phyloP scores from a whole-genome alignment of 2,797 vertebrate genomes.

The Taeniopygia guttata region DNA sequence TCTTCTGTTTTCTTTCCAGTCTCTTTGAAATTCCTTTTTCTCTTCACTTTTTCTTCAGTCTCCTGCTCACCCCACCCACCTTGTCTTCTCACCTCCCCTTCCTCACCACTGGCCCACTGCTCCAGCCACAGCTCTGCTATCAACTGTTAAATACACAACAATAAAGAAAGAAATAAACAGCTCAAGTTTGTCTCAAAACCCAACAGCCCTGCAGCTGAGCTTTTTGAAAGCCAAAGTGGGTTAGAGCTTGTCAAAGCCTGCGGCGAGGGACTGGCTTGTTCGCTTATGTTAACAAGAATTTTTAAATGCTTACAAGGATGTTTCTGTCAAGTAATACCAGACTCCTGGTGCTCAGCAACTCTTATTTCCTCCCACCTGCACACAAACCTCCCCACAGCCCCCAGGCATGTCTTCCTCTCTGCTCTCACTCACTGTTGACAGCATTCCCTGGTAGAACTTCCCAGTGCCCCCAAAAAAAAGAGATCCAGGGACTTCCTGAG shows the following conservation, averaged over 20 bases:
- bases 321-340: not conserved
- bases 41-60: not conserved
- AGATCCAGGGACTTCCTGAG: not conserved
- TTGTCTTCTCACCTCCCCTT: not conserved
- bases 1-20: not conserved
- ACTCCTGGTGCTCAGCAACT: not conserved
- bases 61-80: not conserved
- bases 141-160: not conserved
- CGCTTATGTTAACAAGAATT: constrained; percentile 10
- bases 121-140: not conserved
- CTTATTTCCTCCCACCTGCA: not conserved
- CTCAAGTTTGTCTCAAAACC: not conserved
- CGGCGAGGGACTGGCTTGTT: not conserved
- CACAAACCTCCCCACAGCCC: not conserved
- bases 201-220: not conserved
- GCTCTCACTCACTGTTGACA: not conserved
- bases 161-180: not conserved
- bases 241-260: constrained; percentile 22
- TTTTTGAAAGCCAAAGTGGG: constrained; percentile 7
- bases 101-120: not conserved
- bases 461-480: not conserved
- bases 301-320: constrained; percentile 20
- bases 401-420: not conserved
- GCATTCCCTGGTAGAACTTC: not conserved
- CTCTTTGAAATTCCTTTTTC: not conserved